These are phyloP conservation scores for Botia kubotai DNA, from an alignment of 2,797 vertebrate species.

Conservation along the genomic window DNA sequence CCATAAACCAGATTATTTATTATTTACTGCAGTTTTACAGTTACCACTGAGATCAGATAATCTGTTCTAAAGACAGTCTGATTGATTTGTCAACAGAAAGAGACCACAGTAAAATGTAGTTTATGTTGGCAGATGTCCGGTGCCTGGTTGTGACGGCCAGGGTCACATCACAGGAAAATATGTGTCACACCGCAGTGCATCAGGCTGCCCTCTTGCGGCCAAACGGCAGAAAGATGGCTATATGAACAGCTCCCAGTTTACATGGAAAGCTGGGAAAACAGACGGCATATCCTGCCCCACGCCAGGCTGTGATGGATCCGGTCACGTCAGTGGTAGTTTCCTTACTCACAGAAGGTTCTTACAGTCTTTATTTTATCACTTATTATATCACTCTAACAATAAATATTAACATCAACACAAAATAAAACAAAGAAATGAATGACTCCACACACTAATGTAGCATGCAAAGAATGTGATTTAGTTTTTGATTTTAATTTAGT, in stretches of 20 bases:
- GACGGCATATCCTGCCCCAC: constrained; percentile 99
- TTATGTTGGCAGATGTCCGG: constrained; percentile 87
- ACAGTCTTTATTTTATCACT: too few species aligned
- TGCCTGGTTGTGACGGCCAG: constrained; percentile 96
- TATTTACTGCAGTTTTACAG: not conserved
- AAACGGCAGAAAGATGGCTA: constrained; percentile 98
- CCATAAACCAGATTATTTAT: not conserved
- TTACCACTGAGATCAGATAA: not conserved
- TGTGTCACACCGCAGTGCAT: constrained; percentile 95
- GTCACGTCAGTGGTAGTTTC: constrained; percentile 98
- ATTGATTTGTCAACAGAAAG: not conserved
- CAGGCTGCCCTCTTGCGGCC: constrained; percentile 94
- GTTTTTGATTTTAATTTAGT: too few species aligned
- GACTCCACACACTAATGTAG: too few species aligned
- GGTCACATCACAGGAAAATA: constrained; percentile 98
- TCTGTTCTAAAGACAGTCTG: not conserved
- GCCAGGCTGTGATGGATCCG: constrained; percentile 95
- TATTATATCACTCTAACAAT: not conserved
- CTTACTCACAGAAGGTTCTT: constrained; percentile 97
- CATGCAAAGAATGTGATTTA: too few species aligned
- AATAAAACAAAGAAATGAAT: too few species aligned
- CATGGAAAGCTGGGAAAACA: constrained; percentile 98
- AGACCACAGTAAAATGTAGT: not conserved
- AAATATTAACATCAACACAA: not conserved
- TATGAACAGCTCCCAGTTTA: constrained; percentile 96